Evolutionary conservation across 2,113 vertebrate genomes (phyloP).

Genomic region (Chitala chitala): DNA sequence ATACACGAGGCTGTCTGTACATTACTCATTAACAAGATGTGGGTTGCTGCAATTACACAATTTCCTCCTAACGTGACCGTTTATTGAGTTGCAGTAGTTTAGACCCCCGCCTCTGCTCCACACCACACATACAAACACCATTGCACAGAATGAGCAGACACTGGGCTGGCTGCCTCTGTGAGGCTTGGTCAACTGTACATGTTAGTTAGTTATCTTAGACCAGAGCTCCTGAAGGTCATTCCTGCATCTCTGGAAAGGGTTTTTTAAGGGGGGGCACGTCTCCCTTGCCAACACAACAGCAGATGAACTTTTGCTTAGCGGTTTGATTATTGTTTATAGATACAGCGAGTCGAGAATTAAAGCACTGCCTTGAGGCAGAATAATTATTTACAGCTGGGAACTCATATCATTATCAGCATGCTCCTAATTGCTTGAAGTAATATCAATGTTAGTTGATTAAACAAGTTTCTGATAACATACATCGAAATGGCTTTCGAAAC

Average conservation of each 20-base stretch:
- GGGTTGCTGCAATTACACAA: conserved; percentile 74
- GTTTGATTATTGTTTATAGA: conserved; percentile 99
- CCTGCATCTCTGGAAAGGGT: conserved; percentile 77
- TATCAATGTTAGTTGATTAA: conserved; percentile 99
- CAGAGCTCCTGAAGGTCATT: conserved; percentile 82
- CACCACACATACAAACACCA: conserved; percentile 62
- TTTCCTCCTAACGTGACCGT: conserved; percentile 77
- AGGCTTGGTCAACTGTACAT: conserved; percentile 75
- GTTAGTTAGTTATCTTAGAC: conserved; percentile 64
- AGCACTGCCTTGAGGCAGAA: conserved; percentile 90
- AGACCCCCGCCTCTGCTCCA: conserved; percentile 33
- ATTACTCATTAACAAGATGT: conserved; percentile 84
- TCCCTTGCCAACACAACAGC: conserved; percentile 75
- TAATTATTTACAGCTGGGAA: conserved; percentile 99
- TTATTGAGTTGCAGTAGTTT: conserved; percentile 75
- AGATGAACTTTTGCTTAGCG: conserved; percentile 81
- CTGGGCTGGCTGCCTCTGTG: conserved; percentile 59
- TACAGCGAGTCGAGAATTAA: conserved; percentile 94
- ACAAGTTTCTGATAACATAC: conserved; percentile 82
- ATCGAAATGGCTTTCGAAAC: conserved; percentile 81
- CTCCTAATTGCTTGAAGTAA: conserved; percentile 99
- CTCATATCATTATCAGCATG: conserved; percentile 98
- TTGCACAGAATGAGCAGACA: conserved; percentile 62
- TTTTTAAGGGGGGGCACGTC: conserved; percentile 76
- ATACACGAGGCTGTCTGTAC: conserved; percentile 75